Evolutionary conservation across 1,140 invertebrate genomes (phyloP).

Genomic region (Aphelenchoides fujianensis): DNA sequence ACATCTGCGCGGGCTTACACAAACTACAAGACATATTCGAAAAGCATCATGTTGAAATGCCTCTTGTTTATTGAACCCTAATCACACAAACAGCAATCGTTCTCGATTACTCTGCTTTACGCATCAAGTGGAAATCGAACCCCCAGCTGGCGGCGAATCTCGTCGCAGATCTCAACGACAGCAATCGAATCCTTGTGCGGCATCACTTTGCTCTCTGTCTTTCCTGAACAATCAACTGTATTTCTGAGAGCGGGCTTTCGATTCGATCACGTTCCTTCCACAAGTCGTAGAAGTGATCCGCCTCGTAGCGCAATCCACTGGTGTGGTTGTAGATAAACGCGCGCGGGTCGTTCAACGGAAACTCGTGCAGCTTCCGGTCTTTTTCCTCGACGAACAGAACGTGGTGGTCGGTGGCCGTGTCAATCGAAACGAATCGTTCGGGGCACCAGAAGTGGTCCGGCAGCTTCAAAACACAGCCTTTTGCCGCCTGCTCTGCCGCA

Average conservation of each 20-base stretch:
- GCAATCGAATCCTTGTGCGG: background rate
- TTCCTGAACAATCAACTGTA: too few relatives aligned
- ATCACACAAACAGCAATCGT: too few relatives aligned
- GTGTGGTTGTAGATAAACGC: conserved; percentile 70
- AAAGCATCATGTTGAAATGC: too few relatives aligned
- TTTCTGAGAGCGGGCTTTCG: too few relatives aligned
- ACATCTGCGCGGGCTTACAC: too few relatives aligned
- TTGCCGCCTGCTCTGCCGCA: too few relatives aligned
- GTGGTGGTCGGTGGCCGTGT: too few relatives aligned
- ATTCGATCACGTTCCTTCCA: too few relatives aligned
- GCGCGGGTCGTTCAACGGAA: conserved; percentile 30
- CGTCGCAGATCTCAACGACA: conserved; percentile 15
- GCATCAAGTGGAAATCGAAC: conserved; percentile 20
- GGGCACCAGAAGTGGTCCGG: conserved; percentile 46
- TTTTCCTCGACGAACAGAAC: conserved; percentile 15
- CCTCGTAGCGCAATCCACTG: conserved; percentile 73
- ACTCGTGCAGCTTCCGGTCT: conserved; percentile 22
- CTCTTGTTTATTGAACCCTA: too few relatives aligned
- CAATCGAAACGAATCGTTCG: conserved; percentile 33
- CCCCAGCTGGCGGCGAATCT: conserved; percentile 4
- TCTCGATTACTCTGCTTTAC: too few relatives aligned
- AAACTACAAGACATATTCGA: too few relatives aligned
- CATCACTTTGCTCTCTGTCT: conserved; percentile 14
- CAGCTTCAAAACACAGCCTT: conserved; percentile 26
- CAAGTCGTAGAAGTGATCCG: conserved; percentile 72